phyloP scores from a whole-genome alignment of 2,113 vertebrate species.

The Megalops atlanticus region DNA sequence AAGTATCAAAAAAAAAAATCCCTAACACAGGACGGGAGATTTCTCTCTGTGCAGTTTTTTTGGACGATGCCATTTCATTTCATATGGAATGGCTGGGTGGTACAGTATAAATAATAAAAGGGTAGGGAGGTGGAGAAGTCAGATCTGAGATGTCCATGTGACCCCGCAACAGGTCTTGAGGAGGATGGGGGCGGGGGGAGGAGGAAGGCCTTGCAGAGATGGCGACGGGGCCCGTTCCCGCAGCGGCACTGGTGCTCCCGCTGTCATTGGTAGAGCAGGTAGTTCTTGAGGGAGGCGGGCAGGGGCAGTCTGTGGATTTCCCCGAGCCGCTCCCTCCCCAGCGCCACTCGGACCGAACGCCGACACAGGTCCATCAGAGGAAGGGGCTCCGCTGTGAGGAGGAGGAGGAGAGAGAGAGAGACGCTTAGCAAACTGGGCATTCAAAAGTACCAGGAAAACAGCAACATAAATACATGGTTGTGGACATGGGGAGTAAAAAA shows the following conservation, averaged over 20 bases:
- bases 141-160: background rate
- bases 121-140: background rate
- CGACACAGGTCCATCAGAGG: conserved; percentile 96
- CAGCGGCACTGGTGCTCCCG: background rate
- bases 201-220: background rate
- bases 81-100: background rate
- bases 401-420: conserved; percentile 25
- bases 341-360: conserved; percentile 86
- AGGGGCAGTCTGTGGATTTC: conserved; percentile 90
- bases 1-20: conserved; percentile 27
- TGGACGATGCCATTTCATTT: background rate
- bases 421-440: too few relatives aligned
- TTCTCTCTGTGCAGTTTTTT: background rate
- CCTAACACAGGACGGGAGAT: background rate
- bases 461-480: too few relatives aligned
- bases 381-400: conserved; percentile 85
- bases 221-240: background rate
- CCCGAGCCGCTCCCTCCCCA: conserved; percentile 87
- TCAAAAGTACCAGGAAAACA: too few relatives aligned
- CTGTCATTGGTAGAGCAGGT: conserved; percentile 96
- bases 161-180: background rate
- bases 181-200: background rate
- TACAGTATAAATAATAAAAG: background rate
- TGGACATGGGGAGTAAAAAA: too few relatives aligned
- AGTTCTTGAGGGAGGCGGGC: conserved; percentile 94